Conservation (phyloP, 1,140 invertebrate species). For the Artemia franciscana region DNA sequence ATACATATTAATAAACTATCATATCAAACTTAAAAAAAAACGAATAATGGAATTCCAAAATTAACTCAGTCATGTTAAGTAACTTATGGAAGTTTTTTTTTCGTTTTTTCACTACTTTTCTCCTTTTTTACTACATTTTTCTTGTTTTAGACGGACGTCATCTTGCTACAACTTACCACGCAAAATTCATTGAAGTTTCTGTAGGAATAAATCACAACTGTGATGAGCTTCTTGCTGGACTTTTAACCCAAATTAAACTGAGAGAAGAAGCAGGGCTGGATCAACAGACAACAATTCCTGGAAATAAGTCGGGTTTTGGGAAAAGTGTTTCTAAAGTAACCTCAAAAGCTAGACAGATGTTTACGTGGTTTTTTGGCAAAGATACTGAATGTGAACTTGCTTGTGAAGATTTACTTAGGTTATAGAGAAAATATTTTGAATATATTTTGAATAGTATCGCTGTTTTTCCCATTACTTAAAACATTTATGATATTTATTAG, state of each 20-base stretch:
- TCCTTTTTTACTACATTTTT: slow-evolving; percentile 11
- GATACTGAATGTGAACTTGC: slow-evolving; percentile 33
- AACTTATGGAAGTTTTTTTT: no score
- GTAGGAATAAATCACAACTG: slow-evolving; percentile 76
- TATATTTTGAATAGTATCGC: no score
- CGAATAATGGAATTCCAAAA: no score
- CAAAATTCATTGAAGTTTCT: slow-evolving; percentile 69
- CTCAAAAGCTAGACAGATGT: slow-evolving; percentile 66
- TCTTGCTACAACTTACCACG: slow-evolving; percentile 53
- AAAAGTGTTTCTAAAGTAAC: slow-evolving; percentile 52
- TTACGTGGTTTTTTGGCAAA: slow-evolving; percentile 68
- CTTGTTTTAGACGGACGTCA: slow-evolving; percentile 51
- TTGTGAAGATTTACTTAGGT: neutral
- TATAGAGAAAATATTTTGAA: no score
- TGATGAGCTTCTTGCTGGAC: slow-evolving; percentile 57
- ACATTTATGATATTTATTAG: no score
- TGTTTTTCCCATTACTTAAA: no score
- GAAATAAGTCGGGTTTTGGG: slow-evolving; percentile 43
- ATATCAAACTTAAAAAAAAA: no score
- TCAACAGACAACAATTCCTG: slow-evolving; percentile 5
- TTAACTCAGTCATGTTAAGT: no score
- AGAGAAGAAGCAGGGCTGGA: slow-evolving; percentile 25
- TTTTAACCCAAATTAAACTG: slow-evolving; percentile 52
- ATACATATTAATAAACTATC: no score
- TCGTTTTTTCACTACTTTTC: no score